Evolutionary conservation across 2,797 vertebrate genomes (phyloP).

Genomic region (Gambusia yucatana): DNA sequence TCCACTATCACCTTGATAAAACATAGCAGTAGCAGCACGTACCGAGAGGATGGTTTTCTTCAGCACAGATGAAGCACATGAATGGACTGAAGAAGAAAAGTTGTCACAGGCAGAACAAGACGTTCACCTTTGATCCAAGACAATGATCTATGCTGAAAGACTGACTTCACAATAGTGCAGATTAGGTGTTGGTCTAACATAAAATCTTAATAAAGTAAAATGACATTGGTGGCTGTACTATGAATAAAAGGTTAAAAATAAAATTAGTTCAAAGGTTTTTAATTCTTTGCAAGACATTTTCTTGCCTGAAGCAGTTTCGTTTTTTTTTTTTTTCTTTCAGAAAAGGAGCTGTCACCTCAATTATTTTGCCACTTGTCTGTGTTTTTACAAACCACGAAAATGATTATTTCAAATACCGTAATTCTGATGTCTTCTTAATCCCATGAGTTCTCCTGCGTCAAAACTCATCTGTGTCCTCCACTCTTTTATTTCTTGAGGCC

Average conservation of each 20-base stretch:
- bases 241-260: neutral
- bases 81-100: neutral
- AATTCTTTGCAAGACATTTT: neutral
- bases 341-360: slow-evolving; percentile 4
- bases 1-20: neutral
- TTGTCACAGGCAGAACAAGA: neutral
- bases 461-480: slow-evolving; percentile 4
- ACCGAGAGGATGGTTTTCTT: neutral
- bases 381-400: slow-evolving; percentile 3
- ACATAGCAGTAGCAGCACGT: neutral
- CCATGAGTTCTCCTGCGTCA: neutral
- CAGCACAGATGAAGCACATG: neutral
- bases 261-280: neutral
- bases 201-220: neutral
- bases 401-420: neutral
- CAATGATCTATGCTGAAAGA: neutral
- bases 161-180: neutral
- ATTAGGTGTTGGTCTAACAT: neutral
- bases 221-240: neutral
- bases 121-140: neutral
- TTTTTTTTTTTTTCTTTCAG: neutral
- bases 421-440: neutral
- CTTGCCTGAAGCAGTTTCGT: neutral
- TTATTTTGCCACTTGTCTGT: neutral
- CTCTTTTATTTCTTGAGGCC: neutral